phyloP scores from a whole-genome alignment of 2,797 vertebrate genomes.

The Cuniculus paca region DNA sequence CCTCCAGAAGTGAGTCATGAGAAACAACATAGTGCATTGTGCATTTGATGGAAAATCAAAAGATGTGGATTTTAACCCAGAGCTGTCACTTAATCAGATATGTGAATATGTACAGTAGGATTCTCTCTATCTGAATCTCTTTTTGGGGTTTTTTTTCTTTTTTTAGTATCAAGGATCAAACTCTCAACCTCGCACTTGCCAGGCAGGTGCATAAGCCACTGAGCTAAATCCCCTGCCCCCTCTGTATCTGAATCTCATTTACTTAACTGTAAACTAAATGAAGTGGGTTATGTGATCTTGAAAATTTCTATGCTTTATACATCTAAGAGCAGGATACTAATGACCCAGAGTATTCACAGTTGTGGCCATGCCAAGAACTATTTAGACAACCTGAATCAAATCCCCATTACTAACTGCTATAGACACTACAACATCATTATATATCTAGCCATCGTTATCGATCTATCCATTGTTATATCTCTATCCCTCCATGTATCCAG shows the following conservation, averaged over 20 bases:
- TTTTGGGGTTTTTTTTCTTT: too few species aligned
- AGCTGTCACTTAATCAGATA: neutral
- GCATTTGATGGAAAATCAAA: conserved; percentile 10
- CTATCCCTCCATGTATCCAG: neutral
- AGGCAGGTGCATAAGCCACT: too few species aligned
- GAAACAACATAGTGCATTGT: neutral
- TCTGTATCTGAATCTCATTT: conserved; percentile 3
- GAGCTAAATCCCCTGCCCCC: too few species aligned
- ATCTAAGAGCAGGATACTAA: neutral
- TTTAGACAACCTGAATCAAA: neutral
- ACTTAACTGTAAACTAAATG: neutral
- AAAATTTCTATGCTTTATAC: neutral
- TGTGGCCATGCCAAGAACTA: neutral
- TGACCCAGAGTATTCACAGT: neutral
- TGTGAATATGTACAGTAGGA: neutral
- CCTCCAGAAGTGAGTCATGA: conserved; percentile 44
- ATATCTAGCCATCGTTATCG: too few species aligned
- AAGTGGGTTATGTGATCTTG: neutral
- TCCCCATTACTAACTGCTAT: neutral
- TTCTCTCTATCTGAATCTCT: neutral
- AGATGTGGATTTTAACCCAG: neutral
- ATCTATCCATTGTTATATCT: too few species aligned
- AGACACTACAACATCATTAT: neutral
- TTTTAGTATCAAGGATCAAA: too few species aligned
- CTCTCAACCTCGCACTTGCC: too few species aligned